phyloP scores from a whole-genome alignment of 1,140 invertebrate genomes.

The Carposina sasakii region DNA sequence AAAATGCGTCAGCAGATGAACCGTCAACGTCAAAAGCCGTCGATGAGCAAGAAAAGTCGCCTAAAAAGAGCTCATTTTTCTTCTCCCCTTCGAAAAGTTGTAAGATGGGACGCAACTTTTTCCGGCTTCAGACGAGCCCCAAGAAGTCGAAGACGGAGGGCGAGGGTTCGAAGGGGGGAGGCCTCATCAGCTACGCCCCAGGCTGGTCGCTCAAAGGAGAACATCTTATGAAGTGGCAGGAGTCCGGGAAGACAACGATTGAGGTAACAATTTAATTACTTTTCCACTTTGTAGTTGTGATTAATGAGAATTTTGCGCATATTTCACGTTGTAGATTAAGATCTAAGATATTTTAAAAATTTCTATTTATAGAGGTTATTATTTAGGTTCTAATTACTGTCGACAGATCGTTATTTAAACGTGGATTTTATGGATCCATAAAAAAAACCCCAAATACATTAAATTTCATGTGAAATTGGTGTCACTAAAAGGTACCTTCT shows the following conservation, averaged over 20 bases:
- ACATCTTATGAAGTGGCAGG: conserved; percentile 71
- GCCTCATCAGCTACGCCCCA: conserved; percentile 70
- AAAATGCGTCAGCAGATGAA: conserved; percentile 38
- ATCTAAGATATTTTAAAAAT: no score
- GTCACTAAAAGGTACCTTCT: no score
- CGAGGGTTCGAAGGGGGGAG: conserved; percentile 30
- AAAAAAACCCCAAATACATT: no score
- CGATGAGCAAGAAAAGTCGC: conserved; percentile 65
- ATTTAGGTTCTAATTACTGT: no score
- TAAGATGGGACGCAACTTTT: conserved; percentile 62
- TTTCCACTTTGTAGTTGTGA: no score
- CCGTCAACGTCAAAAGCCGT: conserved; percentile 41
- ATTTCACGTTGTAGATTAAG: no score
- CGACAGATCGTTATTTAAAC: conserved; percentile 7
- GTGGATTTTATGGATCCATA: no score
- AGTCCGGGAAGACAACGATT: conserved; percentile 68
- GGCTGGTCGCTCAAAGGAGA: conserved; percentile 71
- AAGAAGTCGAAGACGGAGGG: conserved; percentile 60
- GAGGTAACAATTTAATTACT: conserved; percentile 53
- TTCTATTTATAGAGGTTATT: no score
- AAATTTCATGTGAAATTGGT: no score
- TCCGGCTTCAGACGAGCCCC: conserved; percentile 65
- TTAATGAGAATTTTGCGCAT: no score
- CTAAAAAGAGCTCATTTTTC: conserved; percentile 68
- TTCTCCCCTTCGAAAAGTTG: conserved; percentile 67